Conservation (phyloP, 1,140 invertebrate species). For the Ceratosolen solmsi region DNA sequence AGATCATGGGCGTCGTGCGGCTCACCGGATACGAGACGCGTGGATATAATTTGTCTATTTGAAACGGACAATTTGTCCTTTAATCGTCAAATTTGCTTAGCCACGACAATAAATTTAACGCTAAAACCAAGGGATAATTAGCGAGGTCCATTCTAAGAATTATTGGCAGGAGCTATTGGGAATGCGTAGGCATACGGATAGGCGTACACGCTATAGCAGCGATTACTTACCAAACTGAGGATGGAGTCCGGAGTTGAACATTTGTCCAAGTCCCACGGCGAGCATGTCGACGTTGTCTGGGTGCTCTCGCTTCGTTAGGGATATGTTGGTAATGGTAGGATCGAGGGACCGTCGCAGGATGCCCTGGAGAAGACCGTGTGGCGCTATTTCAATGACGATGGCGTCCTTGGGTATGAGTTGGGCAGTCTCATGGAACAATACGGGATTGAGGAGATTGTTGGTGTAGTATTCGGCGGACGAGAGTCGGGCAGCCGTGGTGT, state of each 20-base stretch:
- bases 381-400: constrained; percentile 87
- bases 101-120: too few species aligned
- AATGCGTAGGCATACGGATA: too few species aligned
- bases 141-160: too few species aligned
- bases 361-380: constrained; percentile 84
- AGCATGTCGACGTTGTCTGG: constrained; percentile 82
- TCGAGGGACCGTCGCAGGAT: constrained; percentile 78
- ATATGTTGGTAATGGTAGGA: constrained; percentile 79
- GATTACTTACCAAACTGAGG: constrained; percentile 74
- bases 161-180: neutral
- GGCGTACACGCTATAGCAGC: too few species aligned
- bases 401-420: constrained; percentile 85
- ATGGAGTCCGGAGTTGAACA: constrained; percentile 80
- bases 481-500: constrained; percentile 77
- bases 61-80: neutral
- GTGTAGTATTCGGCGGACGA: constrained; percentile 95
- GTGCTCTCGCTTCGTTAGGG: constrained; percentile 85
- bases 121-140: too few species aligned
- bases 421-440: constrained; percentile 89
- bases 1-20: constrained; percentile 81
- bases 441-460: constrained; percentile 89
- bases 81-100: too few species aligned
- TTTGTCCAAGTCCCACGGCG: constrained; percentile 81
- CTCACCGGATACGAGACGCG: constrained; percentile 81
- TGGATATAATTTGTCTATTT: constrained; percentile 75